Conservation (phyloP, 2,888 invertebrate genomes). For the Tromatobia lineatoria region DNA sequence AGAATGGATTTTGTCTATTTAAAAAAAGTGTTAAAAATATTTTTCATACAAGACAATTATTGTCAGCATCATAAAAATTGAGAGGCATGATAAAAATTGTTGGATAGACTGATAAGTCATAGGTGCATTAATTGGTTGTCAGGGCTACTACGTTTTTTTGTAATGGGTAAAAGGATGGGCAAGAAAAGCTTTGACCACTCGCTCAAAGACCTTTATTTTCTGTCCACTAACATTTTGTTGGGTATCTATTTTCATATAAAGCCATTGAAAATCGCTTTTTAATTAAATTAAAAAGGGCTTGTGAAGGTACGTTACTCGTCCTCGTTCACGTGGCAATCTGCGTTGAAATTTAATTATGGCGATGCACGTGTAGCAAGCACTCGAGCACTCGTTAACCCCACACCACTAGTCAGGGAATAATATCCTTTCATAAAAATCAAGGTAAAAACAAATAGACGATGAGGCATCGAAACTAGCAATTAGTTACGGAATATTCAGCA, state of each 20-base stretch:
- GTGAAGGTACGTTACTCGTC: background rate
- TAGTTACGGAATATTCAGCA: conserved; percentile 21
- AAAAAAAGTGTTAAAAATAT: no score
- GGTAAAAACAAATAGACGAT: conserved; percentile 10
- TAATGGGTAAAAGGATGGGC: background rate
- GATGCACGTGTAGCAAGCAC: conserved; percentile 21
- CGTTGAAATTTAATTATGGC: conserved; percentile 43
- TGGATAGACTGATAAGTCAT: no score
- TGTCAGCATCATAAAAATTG: no score
- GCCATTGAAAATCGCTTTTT: conserved; percentile 33
- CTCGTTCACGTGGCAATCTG: conserved; percentile 27
- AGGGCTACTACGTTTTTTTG: no score
- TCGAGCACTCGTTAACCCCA: conserved; percentile 5
- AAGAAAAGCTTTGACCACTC: background rate
- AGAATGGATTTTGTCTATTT: no score
- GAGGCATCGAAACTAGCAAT: conserved; percentile 6
- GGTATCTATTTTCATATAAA: conserved; percentile 19
- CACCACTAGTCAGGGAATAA: conserved; percentile 9
- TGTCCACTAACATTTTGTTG: background rate
- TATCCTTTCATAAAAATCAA: background rate
- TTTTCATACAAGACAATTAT: no score
- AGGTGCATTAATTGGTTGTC: no score
- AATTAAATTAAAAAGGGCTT: conserved; percentile 22
- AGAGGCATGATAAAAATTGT: no score
- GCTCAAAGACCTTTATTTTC: background rate